A percentile compares a stretch with the other conserved stretches of the same genome.
phyloP scores from a whole-genome alignment of 2,113 vertebrate genomes.

The Peromyscus leucopus region DNA sequence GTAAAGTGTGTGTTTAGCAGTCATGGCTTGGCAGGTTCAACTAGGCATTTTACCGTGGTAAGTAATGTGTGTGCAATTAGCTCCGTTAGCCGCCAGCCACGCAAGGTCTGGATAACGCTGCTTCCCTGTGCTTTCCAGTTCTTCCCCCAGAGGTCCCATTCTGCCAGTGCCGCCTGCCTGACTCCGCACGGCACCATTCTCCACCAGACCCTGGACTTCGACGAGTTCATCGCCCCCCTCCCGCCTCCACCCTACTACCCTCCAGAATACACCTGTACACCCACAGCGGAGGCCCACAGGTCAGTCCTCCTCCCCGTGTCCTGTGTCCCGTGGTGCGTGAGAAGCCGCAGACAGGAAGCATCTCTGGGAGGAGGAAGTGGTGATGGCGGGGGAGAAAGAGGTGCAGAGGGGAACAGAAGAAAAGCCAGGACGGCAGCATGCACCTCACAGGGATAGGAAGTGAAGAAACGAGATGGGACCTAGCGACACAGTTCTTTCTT shows the following conservation, averaged over 20 bases:
- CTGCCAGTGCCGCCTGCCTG: conserved; percentile 93
- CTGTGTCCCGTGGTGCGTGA: not conserved
- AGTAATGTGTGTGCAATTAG: conserved; percentile 1
- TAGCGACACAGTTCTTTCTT: not conserved
- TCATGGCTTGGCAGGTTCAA: not conserved
- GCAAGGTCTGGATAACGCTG: not conserved
- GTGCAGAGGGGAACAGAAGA: not conserved
- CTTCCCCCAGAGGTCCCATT: conserved; percentile 93
- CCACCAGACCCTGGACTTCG: conserved; percentile 97
- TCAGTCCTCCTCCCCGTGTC: conserved; percentile 58
- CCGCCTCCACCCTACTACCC: conserved; percentile 98
- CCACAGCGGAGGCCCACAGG: conserved; percentile 94
- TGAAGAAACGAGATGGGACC: not conserved
- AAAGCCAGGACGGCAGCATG: accelerated
- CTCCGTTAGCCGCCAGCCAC: not conserved
- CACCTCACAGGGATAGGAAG: not conserved
- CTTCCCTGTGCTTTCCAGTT: conserved; percentile 90
- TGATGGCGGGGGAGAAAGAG: accelerated
- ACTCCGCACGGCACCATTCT: conserved; percentile 94
- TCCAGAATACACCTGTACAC: conserved; percentile 96
- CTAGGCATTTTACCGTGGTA: not conserved
- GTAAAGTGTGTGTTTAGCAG: not conserved
- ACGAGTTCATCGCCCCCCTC: conserved; percentile 97
- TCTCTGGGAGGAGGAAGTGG: accelerated
- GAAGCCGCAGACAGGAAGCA: not conserved